These are phyloP conservation scores for Pseudomyrmex dendroicus DNA, from an alignment of 1,140 invertebrate species.

Conservation along the genomic window DNA sequence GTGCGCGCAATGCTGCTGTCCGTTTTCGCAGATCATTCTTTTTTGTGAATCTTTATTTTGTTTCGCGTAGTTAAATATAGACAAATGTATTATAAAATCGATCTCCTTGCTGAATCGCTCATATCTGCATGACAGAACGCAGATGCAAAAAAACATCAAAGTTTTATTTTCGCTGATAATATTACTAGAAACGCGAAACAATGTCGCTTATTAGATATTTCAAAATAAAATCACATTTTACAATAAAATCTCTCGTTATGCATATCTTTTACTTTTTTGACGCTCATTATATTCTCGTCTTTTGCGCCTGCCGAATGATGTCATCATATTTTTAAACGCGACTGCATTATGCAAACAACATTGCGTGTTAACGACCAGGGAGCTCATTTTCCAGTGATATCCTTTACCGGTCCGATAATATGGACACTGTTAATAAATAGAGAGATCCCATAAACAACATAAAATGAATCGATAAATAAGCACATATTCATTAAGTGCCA, in stretches of 20 bases:
- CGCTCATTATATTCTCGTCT: conserved; percentile 9
- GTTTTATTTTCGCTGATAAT: too few relatives aligned
- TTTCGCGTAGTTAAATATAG: conserved; percentile 46
- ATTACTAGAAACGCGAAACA: background rate
- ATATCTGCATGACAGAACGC: too few relatives aligned
- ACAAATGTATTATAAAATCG: conserved; percentile 46
- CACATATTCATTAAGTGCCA: conserved; percentile 10
- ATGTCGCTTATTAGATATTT: conserved; percentile 18
- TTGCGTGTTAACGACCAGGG: conserved; percentile 13
- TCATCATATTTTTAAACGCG: conserved; percentile 47
- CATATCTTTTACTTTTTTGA: background rate
- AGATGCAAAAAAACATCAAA: too few relatives aligned
- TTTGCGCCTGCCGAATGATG: conserved; percentile 37
- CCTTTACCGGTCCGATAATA: conserved; percentile 12
- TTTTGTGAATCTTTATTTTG: conserved; percentile 33
- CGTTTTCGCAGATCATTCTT: conserved; percentile 11
- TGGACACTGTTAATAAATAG: conserved; percentile 20
- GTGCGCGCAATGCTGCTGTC: background rate
- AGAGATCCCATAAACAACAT: conserved; percentile 5
- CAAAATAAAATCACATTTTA: conserved; percentile 54
- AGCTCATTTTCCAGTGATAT: conserved; percentile 14
- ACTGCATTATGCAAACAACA: conserved; percentile 27
- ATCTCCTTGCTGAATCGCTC: background rate
- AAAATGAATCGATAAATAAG: conserved; percentile 25
- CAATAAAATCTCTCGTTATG: conserved; percentile 23